phyloP scores from a whole-genome alignment of 2,113 vertebrate genomes.

The Trinectes maculatus region DNA sequence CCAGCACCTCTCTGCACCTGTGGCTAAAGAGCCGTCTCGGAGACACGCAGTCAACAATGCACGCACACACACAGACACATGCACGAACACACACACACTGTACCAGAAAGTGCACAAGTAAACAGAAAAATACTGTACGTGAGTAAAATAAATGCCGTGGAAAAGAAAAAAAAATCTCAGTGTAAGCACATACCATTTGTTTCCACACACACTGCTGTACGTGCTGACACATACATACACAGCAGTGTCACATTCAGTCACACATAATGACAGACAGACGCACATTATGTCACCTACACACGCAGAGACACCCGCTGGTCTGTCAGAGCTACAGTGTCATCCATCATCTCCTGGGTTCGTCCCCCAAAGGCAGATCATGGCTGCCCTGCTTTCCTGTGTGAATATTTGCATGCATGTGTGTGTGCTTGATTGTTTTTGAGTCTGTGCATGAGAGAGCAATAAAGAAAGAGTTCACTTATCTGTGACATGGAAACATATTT shows the following conservation, averaged over 20 bases:
- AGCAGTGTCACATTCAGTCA: not conserved
- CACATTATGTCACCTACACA: not conserved
- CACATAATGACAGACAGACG: not conserved
- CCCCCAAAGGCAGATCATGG: not conserved
- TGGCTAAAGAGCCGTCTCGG: conserved; percentile 38
- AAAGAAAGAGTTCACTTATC: not conserved
- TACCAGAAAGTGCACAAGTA: not conserved
- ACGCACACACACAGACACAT: conserved; percentile 19
- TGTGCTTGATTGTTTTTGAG: not conserved
- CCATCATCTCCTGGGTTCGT: conserved; percentile 12
- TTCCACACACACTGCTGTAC: not conserved
- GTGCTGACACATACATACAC: not conserved
- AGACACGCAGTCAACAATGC: too few species aligned
- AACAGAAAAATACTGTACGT: not conserved
- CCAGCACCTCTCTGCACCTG: conserved; percentile 57
- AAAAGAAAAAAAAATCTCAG: not conserved
- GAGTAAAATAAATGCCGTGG: not conserved
- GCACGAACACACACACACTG: not conserved
- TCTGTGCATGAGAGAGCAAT: not conserved
- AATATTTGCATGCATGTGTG: not conserved
- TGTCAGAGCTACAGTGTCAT: conserved; percentile 15
- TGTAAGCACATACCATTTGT: too few species aligned
- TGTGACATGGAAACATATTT: conserved; percentile 24
- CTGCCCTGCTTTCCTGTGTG: conserved; percentile 1
- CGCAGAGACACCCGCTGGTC: not conserved